Evolutionary conservation across 2,797 vertebrate species (phyloP).

Genomic region (Danio choprae): DNA sequence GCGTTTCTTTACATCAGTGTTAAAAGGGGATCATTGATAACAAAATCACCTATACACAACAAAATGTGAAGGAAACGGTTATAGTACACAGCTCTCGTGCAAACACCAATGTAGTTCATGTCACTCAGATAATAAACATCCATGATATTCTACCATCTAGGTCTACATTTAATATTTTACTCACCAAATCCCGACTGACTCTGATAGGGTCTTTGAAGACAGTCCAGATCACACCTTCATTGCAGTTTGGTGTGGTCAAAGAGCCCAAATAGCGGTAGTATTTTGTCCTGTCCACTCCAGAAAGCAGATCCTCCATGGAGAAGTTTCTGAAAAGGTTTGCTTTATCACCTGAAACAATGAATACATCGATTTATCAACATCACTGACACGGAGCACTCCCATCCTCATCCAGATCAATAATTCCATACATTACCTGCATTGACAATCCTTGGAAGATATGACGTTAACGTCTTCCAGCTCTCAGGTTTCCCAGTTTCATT

Average conservation of each 20-base stretch:
- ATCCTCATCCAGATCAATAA: neutral
- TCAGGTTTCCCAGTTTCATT: conserved; percentile 42
- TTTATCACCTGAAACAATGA: conserved; percentile 30
- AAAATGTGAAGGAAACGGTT: too few relatives aligned
- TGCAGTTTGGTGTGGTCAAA: conserved; percentile 73
- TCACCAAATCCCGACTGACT: conserved; percentile 74
- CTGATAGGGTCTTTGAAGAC: conserved; percentile 76
- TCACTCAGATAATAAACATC: too few relatives aligned
- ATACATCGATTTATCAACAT: neutral
- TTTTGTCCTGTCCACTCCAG: conserved; percentile 62
- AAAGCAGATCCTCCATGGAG: conserved; percentile 71
- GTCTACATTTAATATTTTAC: conserved; percentile 40
- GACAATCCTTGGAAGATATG: conserved; percentile 64
- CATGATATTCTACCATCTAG: too few relatives aligned
- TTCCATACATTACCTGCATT: conserved; percentile 39
- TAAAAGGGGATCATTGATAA: too few relatives aligned
- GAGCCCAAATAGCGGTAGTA: conserved; percentile 79
- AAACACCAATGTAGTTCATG: too few relatives aligned
- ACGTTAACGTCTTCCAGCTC: conserved; percentile 66
- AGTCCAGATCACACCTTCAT: conserved; percentile 78
- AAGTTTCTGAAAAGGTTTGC: rapidly evolving
- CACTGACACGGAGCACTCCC: neutral
- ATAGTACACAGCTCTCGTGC: too few relatives aligned
- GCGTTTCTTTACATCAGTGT: too few relatives aligned
- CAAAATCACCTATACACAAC: too few relatives aligned